Percentiles rank a stretch among this genome's conserved stretches.
phyloP scores from a whole-genome alignment of 37 sponge, comb jelly and placozoan species.

The Eunapius fragilis region DNA sequence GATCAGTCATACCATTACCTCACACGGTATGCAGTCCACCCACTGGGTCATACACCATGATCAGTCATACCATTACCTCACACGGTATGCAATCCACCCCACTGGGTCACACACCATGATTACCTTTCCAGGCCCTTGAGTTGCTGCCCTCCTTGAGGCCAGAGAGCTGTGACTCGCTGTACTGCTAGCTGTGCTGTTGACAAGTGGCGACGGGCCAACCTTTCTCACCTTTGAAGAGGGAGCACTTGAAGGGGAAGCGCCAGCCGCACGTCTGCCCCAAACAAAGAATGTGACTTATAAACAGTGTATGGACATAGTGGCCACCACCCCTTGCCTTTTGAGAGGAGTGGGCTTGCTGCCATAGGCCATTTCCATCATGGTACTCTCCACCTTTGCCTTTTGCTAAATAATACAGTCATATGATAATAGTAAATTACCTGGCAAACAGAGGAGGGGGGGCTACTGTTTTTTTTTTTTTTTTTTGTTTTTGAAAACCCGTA shows the following conservation, averaged over 20 bases:
- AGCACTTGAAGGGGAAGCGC: slow-evolving; percentile 16
- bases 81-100: too few species aligned
- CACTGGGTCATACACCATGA: too few species aligned
- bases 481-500: too few species aligned
- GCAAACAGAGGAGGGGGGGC: too few species aligned
- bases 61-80: too few species aligned
- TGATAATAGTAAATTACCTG: too few species aligned
- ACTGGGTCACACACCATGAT: too few species aligned
- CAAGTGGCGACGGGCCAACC: slow-evolving; percentile 49
- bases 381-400: slow-evolving; percentile 55
- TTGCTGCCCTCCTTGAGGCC: neutral
- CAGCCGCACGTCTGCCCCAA: slow-evolving; percentile 46
- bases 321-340: slow-evolving; percentile 19
- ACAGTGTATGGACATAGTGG: too few species aligned
- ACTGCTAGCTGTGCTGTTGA: slow-evolving; percentile 17
- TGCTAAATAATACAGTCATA: slow-evolving; percentile 53
- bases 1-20: too few species aligned
- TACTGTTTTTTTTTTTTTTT: too few species aligned
- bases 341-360: slow-evolving; percentile 75
- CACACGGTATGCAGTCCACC: too few species aligned
- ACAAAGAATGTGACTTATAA: too few species aligned
- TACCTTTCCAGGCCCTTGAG: neutral
- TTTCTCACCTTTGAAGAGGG: slow-evolving; percentile 18
- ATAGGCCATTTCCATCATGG: slow-evolving; percentile 70
- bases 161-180: neutral